Conservation (phyloP, 2,113 vertebrate species). For the Cygnus atratus region DNA sequence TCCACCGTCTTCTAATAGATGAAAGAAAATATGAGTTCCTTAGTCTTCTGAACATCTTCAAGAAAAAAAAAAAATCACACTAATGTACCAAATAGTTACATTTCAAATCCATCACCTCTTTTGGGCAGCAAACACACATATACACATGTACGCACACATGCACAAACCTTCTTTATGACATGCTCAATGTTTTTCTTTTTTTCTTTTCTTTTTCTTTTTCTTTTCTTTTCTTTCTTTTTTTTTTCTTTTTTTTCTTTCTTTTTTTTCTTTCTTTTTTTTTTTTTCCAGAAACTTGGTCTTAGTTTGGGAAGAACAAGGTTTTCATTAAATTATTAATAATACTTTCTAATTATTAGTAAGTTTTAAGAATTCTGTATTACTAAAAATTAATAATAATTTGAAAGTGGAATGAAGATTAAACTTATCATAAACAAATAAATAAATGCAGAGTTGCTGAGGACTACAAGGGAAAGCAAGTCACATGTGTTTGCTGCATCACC, state of each 20-base stretch:
- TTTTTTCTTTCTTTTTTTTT: background rate
- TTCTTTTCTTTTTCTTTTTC: background rate
- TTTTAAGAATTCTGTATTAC: background rate
- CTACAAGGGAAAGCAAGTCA: background rate
- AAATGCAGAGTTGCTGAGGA: background rate
- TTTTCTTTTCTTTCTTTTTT: background rate
- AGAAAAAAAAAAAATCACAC: background rate
- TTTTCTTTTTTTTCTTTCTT: background rate
- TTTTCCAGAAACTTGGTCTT: background rate
- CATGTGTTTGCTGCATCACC: background rate
- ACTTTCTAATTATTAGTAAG: background rate
- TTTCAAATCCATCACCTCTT: background rate
- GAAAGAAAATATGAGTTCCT: background rate
- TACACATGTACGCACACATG: rapidly evolving
- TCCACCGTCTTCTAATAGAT: background rate
- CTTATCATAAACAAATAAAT: background rate
- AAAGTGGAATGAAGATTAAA: background rate
- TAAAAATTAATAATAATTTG: background rate
- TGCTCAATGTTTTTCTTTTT: background rate
- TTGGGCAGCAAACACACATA: background rate
- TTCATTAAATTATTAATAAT: background rate
- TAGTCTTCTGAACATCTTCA: background rate
- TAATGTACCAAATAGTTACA: background rate
- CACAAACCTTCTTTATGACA: background rate
- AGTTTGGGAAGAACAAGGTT: background rate